Evolutionary conservation across 1,140 invertebrate species (phyloP), one percentile per base, ranked within the genome.

Genomic region (Microplitis demolitor): DNA sequence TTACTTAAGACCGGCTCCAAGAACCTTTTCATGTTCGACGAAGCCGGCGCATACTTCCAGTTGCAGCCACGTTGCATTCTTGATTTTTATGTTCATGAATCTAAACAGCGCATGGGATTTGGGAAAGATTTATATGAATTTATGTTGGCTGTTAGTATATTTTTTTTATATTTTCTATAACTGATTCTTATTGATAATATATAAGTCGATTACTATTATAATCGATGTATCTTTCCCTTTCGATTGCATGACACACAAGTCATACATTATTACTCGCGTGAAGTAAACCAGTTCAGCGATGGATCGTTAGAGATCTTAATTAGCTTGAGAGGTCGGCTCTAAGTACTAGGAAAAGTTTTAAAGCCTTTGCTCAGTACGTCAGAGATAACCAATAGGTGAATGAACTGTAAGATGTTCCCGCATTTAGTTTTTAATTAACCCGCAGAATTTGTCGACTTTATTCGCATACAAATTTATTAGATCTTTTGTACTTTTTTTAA

Each of bases 31-130:
- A 88, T 97, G 39, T 94, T 93, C 81, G 94, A 97, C 83, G 87
- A 90, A 76, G 83, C 88, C 66, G 91, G 91, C 8, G 85, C 89
- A 58, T 90, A 92, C 76, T 91, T 91, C 81, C 93, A 96, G 81
- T 88, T 93, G 16, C 89, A 91, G 71, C 92, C 94, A 1, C 86
- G 94, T 6, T 96, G 95, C 80, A 89, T 97, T 62, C 86, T 97
- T 61, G 96, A 97, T 81, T 97, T 97, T 87, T 97, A 95, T 82
- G 89, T 97, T 37, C 92, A 95, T 77, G 93, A 93, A 80, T 90
- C 91, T 0, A 88, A 89, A 39, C 96, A 97, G 84, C 89, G 95
- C 45, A 89, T 89, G 79, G 95, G 95, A 16, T 89, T 91, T 78
- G 95, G 95, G 14, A 92, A 91, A 75, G 86, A 87, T 66, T 85